Evolutionary conservation across 2,797 vertebrate species (phyloP).

Genomic region (Pseudochaenichthys georgianus): DNA sequence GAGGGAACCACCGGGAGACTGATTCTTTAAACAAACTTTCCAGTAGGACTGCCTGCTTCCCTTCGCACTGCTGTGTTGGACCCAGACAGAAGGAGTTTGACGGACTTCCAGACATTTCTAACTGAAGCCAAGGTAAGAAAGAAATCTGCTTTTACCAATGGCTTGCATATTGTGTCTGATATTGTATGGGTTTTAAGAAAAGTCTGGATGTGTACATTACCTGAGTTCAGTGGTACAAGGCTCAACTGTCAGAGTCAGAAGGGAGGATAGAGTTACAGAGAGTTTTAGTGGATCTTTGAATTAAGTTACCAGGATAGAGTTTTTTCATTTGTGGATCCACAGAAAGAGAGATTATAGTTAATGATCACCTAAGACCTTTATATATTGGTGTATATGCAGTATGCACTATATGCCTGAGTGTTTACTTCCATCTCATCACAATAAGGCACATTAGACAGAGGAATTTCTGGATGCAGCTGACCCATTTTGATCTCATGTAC

Average conservation of each 20-base stretch:
- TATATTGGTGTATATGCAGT: background rate
- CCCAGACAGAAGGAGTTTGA: slow-evolving; percentile 70
- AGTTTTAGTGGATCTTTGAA: slow-evolving; percentile 18
- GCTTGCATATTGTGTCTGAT: slow-evolving; percentile 8
- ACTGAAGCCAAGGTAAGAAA: slow-evolving; percentile 83
- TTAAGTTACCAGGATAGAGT: background rate
- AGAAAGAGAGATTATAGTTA: background rate
- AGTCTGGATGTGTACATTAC: slow-evolving; percentile 1
- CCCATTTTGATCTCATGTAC: slow-evolving; percentile 52
- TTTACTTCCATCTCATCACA: slow-evolving; percentile 48
- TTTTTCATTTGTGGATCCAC: slow-evolving; percentile 14
- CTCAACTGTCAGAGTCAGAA: slow-evolving; percentile 52
- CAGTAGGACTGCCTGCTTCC: slow-evolving; percentile 76
- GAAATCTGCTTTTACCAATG: slow-evolving; percentile 29
- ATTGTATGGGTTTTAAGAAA: slow-evolving; percentile 8
- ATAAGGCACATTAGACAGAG: slow-evolving; percentile 49
- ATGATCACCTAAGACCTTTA: slow-evolving; percentile 5
- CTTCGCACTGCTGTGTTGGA: slow-evolving; percentile 72
- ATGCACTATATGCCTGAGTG: slow-evolving; percentile 8
- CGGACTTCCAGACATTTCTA: slow-evolving; percentile 63
- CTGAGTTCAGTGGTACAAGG: slow-evolving; percentile 23
- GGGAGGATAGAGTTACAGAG: slow-evolving; percentile 30
- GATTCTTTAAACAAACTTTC: slow-evolving; percentile 86
- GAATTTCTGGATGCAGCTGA: slow-evolving; percentile 63
- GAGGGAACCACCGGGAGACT: slow-evolving; percentile 67